Base-by-base conservation (phyloP, 2,888 invertebrate genomes). In the Mellilla xanthometata region DNA sequence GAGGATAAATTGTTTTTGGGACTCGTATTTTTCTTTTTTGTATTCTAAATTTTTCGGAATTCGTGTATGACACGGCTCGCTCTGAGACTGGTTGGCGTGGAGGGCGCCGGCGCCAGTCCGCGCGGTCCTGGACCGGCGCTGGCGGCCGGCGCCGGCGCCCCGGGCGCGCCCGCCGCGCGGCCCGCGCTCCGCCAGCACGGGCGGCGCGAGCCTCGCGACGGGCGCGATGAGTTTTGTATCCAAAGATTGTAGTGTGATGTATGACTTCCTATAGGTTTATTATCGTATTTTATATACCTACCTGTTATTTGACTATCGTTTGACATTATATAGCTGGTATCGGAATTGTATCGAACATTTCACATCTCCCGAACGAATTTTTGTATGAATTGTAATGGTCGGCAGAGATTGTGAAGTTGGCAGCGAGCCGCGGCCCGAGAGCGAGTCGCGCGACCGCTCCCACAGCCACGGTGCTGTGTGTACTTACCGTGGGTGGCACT, bases 171-270 rank as follows among this genome's bases (percentile, higher is more conserved):
- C 57, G 60, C 56, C 48, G 48, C 52, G 42, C 12, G 22, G 35
- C 32, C 34, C 4, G 15, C 51, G 45, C 39, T 45, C 39, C 15
- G 15, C 15, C 15, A 3, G 15, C 15, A 3, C 15, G 49, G 40
- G 27, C 41, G 35, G 26, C 15, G 12, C 24, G 10, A 12, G 10
- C 8, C 33, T 50, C 49, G 46, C 49, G 48, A 41, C 6, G 42
- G 35, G 11, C 11, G 50, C 39, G 45, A 64, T 62, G 73, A 79
- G 74, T 74, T 76, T 85, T 84, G 86, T 86, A 86, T 88, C 88
- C 88, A 86, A 88, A 88, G 86, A 87, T 85, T 81, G 82, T 74
- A 79, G 83, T 85, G 83, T 88, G 86, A 86, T 86, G 79, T 79
- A 66, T 69, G 74, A 79, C 80, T 87, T 85, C 83, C 81, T 84